These are phyloP conservation scores for Promerops cafer DNA, from an alignment of 2,113 vertebrate species.

Conservation along the genomic window DNA sequence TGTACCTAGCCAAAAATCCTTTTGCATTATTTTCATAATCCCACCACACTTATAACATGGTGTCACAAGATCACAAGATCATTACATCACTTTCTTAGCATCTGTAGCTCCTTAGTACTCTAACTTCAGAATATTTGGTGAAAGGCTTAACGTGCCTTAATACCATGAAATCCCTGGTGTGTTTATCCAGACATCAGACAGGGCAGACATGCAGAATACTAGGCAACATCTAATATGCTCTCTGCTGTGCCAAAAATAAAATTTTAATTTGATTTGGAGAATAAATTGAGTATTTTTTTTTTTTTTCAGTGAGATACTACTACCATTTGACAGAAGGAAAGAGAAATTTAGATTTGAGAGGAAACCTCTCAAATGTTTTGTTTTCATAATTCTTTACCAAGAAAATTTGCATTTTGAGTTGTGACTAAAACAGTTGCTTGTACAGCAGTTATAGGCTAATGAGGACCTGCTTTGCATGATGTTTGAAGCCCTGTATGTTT, in stretches of 20 bases:
- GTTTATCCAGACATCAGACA: not conserved
- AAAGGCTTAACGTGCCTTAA: not conserved
- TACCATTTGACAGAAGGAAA: not conserved
- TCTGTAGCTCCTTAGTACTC: constrained; percentile 6
- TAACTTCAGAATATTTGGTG: constrained; percentile 25
- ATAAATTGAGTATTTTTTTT: not conserved
- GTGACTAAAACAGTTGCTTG: not conserved
- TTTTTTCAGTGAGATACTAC: not conserved
- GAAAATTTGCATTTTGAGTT: not conserved
- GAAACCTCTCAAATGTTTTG: not conserved
- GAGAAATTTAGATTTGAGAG: not conserved
- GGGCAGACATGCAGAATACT: not conserved
- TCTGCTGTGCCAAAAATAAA: not conserved
- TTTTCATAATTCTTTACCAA: not conserved
- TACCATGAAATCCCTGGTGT: not conserved
- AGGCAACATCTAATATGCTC: not conserved
- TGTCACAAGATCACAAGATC: constrained; percentile 9
- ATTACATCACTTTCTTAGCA: constrained; percentile 29
- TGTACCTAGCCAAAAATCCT: not conserved
- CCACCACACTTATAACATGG: not conserved
- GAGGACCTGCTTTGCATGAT: not conserved
- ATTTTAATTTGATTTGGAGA: not conserved
- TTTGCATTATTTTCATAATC: not conserved
- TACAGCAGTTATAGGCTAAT: not conserved
- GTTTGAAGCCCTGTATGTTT: not conserved